Evolutionary conservation across 2,888 invertebrate genomes (phyloP), one percentile per base, ranked within the genome.

Genomic region (Allygus modestus): DNA sequence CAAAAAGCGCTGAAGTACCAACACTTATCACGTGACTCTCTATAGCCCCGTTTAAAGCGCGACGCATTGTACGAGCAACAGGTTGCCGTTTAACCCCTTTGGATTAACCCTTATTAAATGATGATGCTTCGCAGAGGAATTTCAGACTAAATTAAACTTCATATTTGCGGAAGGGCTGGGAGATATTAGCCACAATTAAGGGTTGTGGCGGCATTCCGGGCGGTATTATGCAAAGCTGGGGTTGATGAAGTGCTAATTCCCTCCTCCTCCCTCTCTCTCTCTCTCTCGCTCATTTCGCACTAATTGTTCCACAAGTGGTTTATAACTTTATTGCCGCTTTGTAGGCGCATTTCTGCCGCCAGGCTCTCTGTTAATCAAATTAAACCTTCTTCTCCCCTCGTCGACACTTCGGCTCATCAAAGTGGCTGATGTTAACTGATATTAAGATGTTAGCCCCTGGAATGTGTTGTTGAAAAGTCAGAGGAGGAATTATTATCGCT

Each of bases 231-330:
- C 79, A 58, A 58, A 58, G 58, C 79, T 5, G 79, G 51, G 54
- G 33, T 43, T 79, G 79, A 79, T 79, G 79, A 79, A 79, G 79
- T 79, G 58, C 79, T 79, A 79, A 79, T 79, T 28, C 79, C 54
- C 37, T 15, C 33, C 54, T 15, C 20, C 41, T 43, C 51, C 26
- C 26, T 20, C 54, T 15, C 20, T n/a, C 75, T 31, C 26, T 41
- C 51, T 23, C 51, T 51, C 37, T 51, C 58, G 71, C 71, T 71
- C 71, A 71, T 71, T 71, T 71, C 23, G 71, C 79, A 51, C 79
- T 79, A 79, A 79, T 79, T 79, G 79, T 79, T 79, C 79, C 58
- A 79, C 79, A 79, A 79, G 79, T 79, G 79, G 79, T 51, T 37
- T 31, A 79, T 79, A 79, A 79, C 79, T 79, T 58, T 28, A 54